Evolutionary conservation across 2,888 invertebrate genomes (phyloP).

Genomic region (Mechanitis messenoides): DNA sequence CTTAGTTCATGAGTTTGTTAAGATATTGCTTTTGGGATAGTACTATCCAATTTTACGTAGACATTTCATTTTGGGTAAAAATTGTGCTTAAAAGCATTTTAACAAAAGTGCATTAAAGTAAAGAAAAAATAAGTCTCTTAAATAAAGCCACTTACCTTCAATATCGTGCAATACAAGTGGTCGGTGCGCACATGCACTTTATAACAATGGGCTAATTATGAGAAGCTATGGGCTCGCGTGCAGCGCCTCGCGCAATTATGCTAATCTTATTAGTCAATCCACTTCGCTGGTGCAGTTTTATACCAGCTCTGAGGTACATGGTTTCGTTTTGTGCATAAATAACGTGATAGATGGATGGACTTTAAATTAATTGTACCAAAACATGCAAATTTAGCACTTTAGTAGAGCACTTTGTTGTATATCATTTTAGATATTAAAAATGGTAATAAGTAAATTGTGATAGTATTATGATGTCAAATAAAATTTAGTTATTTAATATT

Average conservation of each 20-base stretch:
- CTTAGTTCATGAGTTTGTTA: constrained; percentile 37
- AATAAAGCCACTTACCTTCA: constrained; percentile 18
- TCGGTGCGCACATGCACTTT: constrained; percentile 35
- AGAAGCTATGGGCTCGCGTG: constrained; percentile 67
- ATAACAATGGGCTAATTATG: constrained; percentile 60
- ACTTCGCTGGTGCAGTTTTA: constrained; percentile 58
- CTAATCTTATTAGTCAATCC: constrained; percentile 73
- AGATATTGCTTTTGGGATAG: constrained; percentile 24
- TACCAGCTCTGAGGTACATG: constrained; percentile 42
- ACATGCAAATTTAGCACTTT: neutral
- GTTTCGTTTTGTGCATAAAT: constrained; percentile 25
- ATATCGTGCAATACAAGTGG: constrained; percentile 22
- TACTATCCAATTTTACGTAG: constrained; percentile 24
- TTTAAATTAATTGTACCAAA: neutral
- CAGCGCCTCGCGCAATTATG: constrained; percentile 60
- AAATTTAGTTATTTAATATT: constrained; percentile 1
- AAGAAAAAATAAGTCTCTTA: neutral
- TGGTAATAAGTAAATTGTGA: too few relatives aligned
- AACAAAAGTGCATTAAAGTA: neutral
- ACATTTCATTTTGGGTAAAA: neutral
- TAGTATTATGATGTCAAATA: neutral
- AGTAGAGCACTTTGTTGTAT: neutral
- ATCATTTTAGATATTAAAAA: too few relatives aligned
- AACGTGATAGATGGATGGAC: constrained; percentile 21
- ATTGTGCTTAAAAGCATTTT: neutral